Evolutionary conservation across 2,113 vertebrate genomes (phyloP).

Genomic region (Psophia crepitans): DNA sequence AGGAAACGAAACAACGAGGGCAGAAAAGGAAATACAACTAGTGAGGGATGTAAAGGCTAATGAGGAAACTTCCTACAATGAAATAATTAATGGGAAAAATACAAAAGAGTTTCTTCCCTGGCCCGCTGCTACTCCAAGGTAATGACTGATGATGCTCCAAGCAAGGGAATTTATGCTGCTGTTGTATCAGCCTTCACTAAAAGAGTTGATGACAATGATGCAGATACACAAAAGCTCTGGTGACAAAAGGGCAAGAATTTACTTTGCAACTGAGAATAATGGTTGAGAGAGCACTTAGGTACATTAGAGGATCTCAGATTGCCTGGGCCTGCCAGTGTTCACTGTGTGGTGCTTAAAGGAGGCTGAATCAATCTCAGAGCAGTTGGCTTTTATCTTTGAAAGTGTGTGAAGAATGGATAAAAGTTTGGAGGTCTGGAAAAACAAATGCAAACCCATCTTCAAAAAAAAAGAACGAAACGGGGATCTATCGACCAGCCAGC

Average conservation of each 20-base stretch:
- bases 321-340: not conserved
- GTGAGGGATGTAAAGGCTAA: not conserved
- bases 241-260: slow-evolving; percentile 5
- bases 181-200: not conserved
- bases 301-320: not conserved
- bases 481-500: not conserved
- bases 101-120: not conserved
- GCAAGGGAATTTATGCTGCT: not conserved
- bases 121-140: not conserved
- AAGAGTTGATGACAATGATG: not conserved
- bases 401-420: not conserved
- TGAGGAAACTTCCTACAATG: not conserved
- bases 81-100: not conserved
- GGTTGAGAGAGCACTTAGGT: not conserved
- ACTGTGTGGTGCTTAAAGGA: not conserved
- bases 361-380: not conserved
- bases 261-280: not conserved
- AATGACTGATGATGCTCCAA: not conserved
- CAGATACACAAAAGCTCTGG: not conserved
- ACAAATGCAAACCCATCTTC: not conserved
- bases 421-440: not conserved
- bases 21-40: not conserved
- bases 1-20: not conserved
- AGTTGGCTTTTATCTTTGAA: not conserved
- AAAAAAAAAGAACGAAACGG: not conserved